These are phyloP conservation scores for Tinea semifulvella DNA, from an alignment of 2,888 invertebrate species.

Conservation along the genomic window DNA sequence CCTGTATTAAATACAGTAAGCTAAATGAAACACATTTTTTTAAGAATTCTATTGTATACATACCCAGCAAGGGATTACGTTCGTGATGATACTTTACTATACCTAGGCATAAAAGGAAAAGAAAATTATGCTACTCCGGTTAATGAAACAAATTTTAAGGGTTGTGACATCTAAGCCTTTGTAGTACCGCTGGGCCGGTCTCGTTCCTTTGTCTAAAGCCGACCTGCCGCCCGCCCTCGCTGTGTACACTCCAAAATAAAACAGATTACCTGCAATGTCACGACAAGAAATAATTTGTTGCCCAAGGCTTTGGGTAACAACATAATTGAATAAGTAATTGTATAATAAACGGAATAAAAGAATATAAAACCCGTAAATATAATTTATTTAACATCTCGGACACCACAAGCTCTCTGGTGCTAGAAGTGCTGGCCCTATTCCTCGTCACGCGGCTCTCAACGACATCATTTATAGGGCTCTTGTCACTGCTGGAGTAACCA, in stretches of 20 bases:
- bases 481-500: no score
- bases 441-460: no score
- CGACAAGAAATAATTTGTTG: slow-evolving; percentile 5
- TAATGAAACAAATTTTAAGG: slow-evolving; percentile 63
- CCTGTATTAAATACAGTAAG: no score
- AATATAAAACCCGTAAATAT: no score
- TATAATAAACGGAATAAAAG: background rate
- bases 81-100: no score
- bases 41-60: no score
- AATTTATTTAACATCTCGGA: no score
- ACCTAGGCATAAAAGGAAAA: slow-evolving; percentile 38
- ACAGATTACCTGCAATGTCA: slow-evolving; percentile 34
- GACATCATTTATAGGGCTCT: no score
- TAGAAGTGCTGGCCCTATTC: no score
- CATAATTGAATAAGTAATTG: slow-evolving; percentile 5
- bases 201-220: slow-evolving; percentile 42
- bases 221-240: slow-evolving; percentile 38
- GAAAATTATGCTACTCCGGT: slow-evolving; percentile 48
- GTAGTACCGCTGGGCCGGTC: slow-evolving; percentile 54
- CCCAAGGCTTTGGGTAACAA: background rate
- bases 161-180: slow-evolving; percentile 57
- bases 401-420: no score
- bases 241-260: slow-evolving; percentile 51
- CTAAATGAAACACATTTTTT: background rate
- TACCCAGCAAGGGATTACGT: no score